Percentiles rank a stretch among this genome's conserved stretches.
Evolutionary conservation across 2,113 vertebrate species (phyloP).

Genomic region (Catharus minimus): DNA sequence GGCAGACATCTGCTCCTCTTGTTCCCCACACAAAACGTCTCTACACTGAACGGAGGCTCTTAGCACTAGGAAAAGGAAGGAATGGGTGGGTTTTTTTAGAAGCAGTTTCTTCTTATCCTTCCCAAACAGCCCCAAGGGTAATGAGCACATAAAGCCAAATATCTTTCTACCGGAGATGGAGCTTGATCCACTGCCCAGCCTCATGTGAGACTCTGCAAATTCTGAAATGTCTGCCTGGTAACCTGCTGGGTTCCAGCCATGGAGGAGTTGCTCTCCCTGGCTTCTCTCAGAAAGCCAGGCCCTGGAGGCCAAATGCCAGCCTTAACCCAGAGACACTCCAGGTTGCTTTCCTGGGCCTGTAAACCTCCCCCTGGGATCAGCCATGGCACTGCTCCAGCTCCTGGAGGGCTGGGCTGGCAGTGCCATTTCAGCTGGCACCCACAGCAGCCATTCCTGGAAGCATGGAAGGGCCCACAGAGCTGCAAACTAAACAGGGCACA

Average conservation of each 20-base stretch:
- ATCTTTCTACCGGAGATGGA: not conserved
- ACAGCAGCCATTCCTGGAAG: not conserved
- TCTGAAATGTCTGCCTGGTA: not conserved
- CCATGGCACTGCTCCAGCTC: not conserved
- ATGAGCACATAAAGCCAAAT: not conserved
- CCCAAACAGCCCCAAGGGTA: not conserved
- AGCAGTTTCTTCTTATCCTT: not conserved
- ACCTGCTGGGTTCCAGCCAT: not conserved
- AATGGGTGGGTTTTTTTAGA: not conserved
- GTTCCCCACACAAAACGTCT: not conserved
- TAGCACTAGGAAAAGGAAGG: not conserved
- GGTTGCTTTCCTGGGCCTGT: not conserved
- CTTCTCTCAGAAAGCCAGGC: not conserved
- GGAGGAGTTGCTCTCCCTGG: not conserved
- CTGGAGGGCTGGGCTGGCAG: not conserved
- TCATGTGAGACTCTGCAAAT: not conserved
- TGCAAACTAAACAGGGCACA: not conserved
- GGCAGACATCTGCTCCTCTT: not conserved
- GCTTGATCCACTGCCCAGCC: not conserved
- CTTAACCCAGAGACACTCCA: not conserved
- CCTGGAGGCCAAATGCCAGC: rapidly evolving
- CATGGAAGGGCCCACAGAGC: not conserved
- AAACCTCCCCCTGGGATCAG: not conserved
- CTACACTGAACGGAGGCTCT: not conserved
- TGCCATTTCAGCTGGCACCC: not conserved